These are phyloP conservation scores for Podocnemis expansa DNA, from an alignment of 2,113 vertebrate genomes.

Conservation along the genomic window DNA sequence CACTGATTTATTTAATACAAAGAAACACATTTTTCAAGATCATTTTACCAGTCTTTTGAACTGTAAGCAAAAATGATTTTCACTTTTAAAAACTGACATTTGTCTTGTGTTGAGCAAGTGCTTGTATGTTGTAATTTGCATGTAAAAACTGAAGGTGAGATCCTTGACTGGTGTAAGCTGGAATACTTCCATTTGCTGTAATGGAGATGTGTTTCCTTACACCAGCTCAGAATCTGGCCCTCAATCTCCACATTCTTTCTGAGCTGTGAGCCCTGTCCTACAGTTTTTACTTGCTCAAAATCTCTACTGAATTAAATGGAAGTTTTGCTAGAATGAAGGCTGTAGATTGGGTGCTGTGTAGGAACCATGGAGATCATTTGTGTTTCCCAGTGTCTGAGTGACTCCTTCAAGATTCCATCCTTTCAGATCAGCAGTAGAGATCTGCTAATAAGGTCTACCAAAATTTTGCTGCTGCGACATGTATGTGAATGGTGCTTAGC, in stretches of 20 bases:
- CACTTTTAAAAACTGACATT: background rate
- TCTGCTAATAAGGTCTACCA: background rate
- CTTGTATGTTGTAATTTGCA: background rate
- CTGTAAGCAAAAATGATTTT: slow-evolving; percentile 72
- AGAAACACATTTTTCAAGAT: slow-evolving; percentile 86
- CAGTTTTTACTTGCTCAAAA: background rate
- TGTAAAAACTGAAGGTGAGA: background rate
- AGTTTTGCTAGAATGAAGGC: background rate
- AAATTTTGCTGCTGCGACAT: background rate
- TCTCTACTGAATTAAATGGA: background rate
- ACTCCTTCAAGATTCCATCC: background rate
- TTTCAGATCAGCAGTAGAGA: background rate
- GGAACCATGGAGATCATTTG: background rate
- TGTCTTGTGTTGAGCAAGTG: background rate
- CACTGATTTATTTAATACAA: slow-evolving; percentile 85
- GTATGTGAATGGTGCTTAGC: background rate
- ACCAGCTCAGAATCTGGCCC: background rate
- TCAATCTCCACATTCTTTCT: background rate
- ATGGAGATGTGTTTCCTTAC: background rate
- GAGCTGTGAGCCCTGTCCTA: background rate
- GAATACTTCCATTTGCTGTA: background rate
- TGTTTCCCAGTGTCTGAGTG: background rate
- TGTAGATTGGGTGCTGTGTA: background rate
- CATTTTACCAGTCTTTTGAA: slow-evolving; percentile 81
- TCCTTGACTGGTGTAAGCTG: background rate